Conservation (phyloP, 2,888 invertebrate species). For the Flexamia atlantica region DNA sequence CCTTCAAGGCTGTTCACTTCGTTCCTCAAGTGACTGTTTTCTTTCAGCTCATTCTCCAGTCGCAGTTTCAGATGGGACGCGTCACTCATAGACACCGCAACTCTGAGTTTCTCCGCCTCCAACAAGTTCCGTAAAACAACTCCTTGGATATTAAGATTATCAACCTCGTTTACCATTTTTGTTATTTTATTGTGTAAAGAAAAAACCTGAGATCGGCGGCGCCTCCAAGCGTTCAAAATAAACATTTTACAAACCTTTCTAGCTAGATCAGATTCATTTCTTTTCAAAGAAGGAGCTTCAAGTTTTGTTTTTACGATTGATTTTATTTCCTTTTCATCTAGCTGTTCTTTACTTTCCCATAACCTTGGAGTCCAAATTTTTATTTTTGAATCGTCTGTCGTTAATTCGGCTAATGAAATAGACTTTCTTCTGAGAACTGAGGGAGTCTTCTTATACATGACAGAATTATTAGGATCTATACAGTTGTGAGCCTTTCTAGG, state of each 20-base stretch:
- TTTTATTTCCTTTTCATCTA: neutral
- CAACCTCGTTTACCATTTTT: slow-evolving; percentile 14
- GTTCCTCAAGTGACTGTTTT: neutral
- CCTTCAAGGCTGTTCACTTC: neutral
- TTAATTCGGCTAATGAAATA: neutral
- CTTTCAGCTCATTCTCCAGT: slow-evolving; percentile 28
- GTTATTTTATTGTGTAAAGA: neutral
- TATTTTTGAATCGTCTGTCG: neutral
- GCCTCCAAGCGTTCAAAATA: slow-evolving; percentile 28
- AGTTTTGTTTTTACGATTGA: neutral
- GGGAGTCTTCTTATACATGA: neutral
- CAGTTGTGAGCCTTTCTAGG: neutral
- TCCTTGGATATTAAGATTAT: slow-evolving; percentile 25
- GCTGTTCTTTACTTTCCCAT: slow-evolving; percentile 24
- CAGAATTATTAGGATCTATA: neutral
- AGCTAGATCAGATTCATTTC: neutral
- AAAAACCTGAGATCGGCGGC: neutral
- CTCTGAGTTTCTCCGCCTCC: slow-evolving; percentile 31
- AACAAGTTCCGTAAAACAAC: slow-evolving; percentile 37
- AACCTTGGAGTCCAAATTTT: neutral
- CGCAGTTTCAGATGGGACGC: slow-evolving; percentile 11
- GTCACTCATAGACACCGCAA: slow-evolving; percentile 28
- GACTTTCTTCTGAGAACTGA: neutral
- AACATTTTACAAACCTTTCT: slow-evolving; percentile 16
- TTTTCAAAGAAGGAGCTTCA: neutral